Evolutionary conservation across 2,888 invertebrate species (phyloP), one percentile per base, ranked within the genome.

Genomic region (Fissipunctia ypsillon): DNA sequence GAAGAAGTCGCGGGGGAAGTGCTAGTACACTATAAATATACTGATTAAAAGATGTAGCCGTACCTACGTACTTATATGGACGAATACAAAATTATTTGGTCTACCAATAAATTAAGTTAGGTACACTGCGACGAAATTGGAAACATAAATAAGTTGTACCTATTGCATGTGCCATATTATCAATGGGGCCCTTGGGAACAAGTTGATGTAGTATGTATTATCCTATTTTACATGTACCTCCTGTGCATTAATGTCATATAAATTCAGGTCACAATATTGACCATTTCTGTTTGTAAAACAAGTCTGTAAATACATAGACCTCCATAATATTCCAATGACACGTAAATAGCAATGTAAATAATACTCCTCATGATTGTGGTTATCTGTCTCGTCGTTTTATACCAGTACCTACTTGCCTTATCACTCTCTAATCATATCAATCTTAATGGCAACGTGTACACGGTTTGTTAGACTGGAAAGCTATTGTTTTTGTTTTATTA

Each of bases 361-460:
- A 60, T 38, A 60, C 74, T 73, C 56, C 73, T 75, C 64, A 45
- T 45, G n/a, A n/a, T n/a, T n/a, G 35, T 41, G 28, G 64, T 69
- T 82, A 85, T 82, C 83, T 76, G 38, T 63, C 31, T 59, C 54
- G 59, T 71, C 63, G 65, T 52, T 65, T 56, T 50, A 12, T 43
- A 28, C 48, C 56, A 28, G 52, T 22, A 60, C 35, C 41, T 67
- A 41, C 19, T 41, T 41, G 6, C 4, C 31, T 69, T 69, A 69
- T 65, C 87, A 64, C 28, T 45, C 57, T 56, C 70, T 87, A 87
- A 86, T 88, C 85, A 87, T 83, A 83, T 85, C 83, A 84, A 81
- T 69, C 22, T 38, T 43, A 83, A 78, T 75, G 59, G 78, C 63
- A 60, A 63, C 73, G 69, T 80, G 71, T 73, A 73, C 74, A 79